Evolutionary conservation across 2,113 vertebrate species (phyloP), one percentile per base, ranked within the genome.

Genomic region (Synchiropus splendidus): DNA sequence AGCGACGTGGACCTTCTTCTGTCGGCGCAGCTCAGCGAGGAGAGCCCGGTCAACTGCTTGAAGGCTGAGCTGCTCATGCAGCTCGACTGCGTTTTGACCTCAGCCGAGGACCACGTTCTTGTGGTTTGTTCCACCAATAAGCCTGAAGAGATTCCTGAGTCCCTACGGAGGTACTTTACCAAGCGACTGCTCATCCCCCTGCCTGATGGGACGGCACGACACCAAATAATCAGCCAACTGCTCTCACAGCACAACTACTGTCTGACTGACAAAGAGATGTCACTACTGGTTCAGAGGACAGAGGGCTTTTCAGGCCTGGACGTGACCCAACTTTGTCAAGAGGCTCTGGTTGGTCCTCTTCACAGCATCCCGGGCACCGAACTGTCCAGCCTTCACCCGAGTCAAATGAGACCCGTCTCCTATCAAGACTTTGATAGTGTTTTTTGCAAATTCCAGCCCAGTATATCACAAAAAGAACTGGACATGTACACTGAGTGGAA

Each of bases 401-500:
- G 89, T 78, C 95, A 95, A 80, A 88, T 98, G 89, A 92, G 93
- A 78, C 91, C 90, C n/a, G 73, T 99, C 48, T 91, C 95, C 40
- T 99, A 95, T 83, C 94, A 96, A 89, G 95, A 99, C 91, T 97
- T 99, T 88, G 93, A 99, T 87, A 94, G 90, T 81, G 90, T 92
- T 67, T 93, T 98, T 86, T 96, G 95, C 87, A 99, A 99, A 90
- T 94, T 99, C 75, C 93, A 99, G 85, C 92, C 92, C 76, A 98
- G 91, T 88, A 94, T 94, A 91, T 96, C 95, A 79, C 92, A 95
- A 78, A 99, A 97, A 90, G 92, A 99, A 85, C 89, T 97, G 45
- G 93, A 99, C 83, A 92, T 90, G 59, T 99, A 95, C 78, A 89
- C 90, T 77, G 95, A 98, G 87, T 98, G 95, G 95, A 98, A 98